These are phyloP conservation scores for Listronotus bonariensis DNA, from an alignment of 1,140 invertebrate species.

Conservation along the genomic window DNA sequence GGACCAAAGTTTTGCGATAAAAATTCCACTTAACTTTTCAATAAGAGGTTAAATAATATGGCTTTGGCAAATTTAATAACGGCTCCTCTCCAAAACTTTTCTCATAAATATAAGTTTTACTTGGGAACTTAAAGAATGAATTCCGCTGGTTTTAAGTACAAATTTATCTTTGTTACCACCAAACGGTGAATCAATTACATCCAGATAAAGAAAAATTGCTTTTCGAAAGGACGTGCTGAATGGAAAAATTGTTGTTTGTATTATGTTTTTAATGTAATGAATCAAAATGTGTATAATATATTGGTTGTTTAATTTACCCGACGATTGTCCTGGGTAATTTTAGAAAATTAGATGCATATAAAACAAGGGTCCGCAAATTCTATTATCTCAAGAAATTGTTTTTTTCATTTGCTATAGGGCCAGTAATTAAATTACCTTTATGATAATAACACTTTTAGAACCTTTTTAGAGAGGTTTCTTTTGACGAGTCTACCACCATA, in stretches of 20 bases:
- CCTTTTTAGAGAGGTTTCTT: too few relatives aligned
- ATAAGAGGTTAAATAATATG: constrained; percentile 30
- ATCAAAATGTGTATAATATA: too few relatives aligned
- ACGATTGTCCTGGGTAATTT: too few relatives aligned
- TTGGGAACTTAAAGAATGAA: constrained; percentile 24
- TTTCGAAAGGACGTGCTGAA: constrained; percentile 9
- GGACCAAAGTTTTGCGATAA: constrained; percentile 17
- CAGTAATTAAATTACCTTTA: too few relatives aligned
- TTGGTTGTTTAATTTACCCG: too few relatives aligned
- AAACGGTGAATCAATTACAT: constrained; percentile 27
- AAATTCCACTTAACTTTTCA: constrained; percentile 30
- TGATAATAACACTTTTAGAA: too few relatives aligned
- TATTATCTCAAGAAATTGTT: too few relatives aligned
- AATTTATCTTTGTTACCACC: constrained; percentile 29
- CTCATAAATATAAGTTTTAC: constrained; percentile 26
- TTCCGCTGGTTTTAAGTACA: constrained; percentile 25
- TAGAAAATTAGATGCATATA: too few relatives aligned
- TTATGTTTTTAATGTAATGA: too few relatives aligned
- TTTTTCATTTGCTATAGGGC: too few relatives aligned
- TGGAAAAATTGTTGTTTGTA: not conserved
- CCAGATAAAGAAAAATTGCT: constrained; percentile 19
- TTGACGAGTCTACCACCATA: too few relatives aligned
- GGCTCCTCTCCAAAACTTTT: constrained; percentile 21
- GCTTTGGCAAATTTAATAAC: constrained; percentile 23
- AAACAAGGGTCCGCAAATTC: too few relatives aligned